Evolutionary conservation across 2,113 vertebrate species (phyloP), one percentile per base, ranked within the genome.

Genomic region (Cheilinus undulatus): DNA sequence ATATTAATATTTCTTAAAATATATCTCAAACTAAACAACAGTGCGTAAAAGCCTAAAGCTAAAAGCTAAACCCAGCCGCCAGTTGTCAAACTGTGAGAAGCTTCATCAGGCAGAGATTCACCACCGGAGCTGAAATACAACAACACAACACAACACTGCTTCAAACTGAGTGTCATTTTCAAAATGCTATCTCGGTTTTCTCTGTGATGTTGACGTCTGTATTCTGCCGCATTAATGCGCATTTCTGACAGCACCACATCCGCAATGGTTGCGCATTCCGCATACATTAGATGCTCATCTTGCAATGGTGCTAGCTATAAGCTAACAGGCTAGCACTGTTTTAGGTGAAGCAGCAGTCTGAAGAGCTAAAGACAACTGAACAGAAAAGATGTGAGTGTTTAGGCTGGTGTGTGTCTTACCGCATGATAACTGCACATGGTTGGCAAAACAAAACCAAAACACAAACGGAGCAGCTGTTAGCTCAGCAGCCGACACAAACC

Each of bases 231-330:
- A 93, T 91, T 78, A 85, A 83, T 93, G 90, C 89, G 93, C 90
- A 90, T 86, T 91, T 91, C 67, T 76, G 77, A 91, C 89, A 92
- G 91, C 91, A 91, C 92, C 76, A 91, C 89, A 90, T 92, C 91
- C 93, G 93, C 93, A 94, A 92, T 83, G 90, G 82, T 86, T 93
- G 92, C 88, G 89, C 89, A 93, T 92, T 89, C 91, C 86, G 91
- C 92, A 93, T 92, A 93, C 82, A 91, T 91, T 90, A 85, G 78
- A 80, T 82, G 89, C 84, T 87, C 86, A 78, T 83, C 56, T 73
- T 69, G 71, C 67, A 81, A 83, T 54, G 57, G 49, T 69, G 77
- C 83, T 84, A 85, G 83, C 77, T 24, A 45, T 17, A 57, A 72
- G 90, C 88, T 76, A 82, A 66, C 40, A 36, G 53, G 61, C 76